These are phyloP conservation scores for Sinocyclocheilus anshuiensis DNA, from an alignment of 2,113 vertebrate genomes.

Conservation along the genomic window DNA sequence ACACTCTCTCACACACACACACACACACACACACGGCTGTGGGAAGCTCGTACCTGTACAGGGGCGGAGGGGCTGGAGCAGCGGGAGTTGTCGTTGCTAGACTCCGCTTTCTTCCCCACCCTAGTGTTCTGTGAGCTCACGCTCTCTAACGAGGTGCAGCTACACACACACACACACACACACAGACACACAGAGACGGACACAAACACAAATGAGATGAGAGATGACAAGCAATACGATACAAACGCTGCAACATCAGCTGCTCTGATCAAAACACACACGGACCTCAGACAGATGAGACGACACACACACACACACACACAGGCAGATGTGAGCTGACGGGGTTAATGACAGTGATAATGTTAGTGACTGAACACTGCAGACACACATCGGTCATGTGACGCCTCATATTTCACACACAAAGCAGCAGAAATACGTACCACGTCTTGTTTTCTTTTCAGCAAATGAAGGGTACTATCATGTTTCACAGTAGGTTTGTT, in stretches of 20 bases:
- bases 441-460: neutral
- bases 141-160: conserved; percentile 89
- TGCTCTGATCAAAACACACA: neutral
- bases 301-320: neutral
- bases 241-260: neutral
- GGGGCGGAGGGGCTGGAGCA: conserved; percentile 83
- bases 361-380: neutral
- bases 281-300: neutral
- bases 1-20: too few relatives aligned
- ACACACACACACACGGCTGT: neutral
- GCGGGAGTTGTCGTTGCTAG: conserved; percentile 83
- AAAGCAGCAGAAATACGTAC: neutral
- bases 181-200: conserved; percentile 56
- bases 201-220: conserved; percentile 58
- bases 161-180: conserved; percentile 64
- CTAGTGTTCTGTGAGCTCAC: conserved; percentile 85
- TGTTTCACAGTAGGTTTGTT: too few relatives aligned
- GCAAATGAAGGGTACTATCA: too few relatives aligned
- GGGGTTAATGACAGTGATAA: neutral
- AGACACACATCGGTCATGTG: neutral
- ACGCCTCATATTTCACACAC: neutral
- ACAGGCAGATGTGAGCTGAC: neutral
- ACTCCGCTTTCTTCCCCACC: conserved; percentile 86
- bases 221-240: conserved; percentile 46
- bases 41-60: conserved; percentile 84